Percentiles rank a stretch among this genome's conserved stretches.
Conservation (phyloP, 2,113 vertebrate genomes). For the Alethe diademata region DNA sequence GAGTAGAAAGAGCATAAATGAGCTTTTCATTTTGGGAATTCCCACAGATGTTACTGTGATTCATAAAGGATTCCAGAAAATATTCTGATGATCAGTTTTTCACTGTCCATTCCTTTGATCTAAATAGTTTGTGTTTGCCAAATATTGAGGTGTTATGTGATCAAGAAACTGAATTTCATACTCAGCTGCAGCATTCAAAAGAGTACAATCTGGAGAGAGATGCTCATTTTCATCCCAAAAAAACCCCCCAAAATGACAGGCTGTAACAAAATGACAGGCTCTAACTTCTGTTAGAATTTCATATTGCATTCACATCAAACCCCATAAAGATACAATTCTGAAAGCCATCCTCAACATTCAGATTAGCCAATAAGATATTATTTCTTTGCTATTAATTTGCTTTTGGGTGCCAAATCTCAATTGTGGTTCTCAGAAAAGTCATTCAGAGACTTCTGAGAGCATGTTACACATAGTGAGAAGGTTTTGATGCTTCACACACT, state of each 20-base stretch:
- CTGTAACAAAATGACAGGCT: neutral
- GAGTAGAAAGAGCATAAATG: neutral
- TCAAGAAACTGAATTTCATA: neutral
- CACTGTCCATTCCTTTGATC: neutral
- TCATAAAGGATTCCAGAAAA: neutral
- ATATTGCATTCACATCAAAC: neutral
- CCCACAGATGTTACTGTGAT: neutral
- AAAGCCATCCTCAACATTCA: neutral
- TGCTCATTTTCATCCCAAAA: neutral
- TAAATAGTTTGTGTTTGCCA: neutral
- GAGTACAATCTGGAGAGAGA: neutral
- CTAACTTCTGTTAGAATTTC: neutral
- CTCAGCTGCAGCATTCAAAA: neutral
- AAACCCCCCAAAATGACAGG: neutral
- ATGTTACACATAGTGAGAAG: neutral
- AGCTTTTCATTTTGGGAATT: neutral
- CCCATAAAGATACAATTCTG: neutral
- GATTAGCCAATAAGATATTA: neutral
- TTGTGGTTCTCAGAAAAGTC: neutral
- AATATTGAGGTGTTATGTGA: neutral
- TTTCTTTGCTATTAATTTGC: neutral
- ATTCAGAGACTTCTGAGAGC: neutral
- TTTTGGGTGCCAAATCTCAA: neutral
- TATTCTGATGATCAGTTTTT: neutral
- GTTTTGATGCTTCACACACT: neutral